Evolutionary conservation across 2,888 invertebrate genomes (phyloP).

Genomic region (Sminthurinus aureus): DNA sequence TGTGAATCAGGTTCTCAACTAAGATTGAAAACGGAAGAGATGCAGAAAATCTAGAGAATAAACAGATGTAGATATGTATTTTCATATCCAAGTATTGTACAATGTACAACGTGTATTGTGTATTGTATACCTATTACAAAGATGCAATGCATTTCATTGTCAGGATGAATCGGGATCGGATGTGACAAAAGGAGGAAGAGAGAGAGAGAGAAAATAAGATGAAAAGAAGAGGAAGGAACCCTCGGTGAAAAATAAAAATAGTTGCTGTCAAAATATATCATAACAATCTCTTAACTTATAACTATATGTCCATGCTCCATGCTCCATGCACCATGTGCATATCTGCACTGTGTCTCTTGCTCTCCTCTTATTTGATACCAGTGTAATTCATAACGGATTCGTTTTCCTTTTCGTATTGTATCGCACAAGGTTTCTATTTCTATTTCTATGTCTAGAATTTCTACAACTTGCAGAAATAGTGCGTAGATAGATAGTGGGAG

Average conservation of each 20-base stretch:
- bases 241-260: constrained; percentile 32
- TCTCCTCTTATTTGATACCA: not conserved
- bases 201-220: not conserved
- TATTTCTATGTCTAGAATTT: too few relatives aligned
- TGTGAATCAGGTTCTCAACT: too few relatives aligned
- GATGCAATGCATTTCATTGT: too few relatives aligned
- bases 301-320: not conserved
- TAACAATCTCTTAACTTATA: constrained; percentile 31
- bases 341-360: not conserved
- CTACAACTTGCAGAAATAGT: not conserved
- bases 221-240: constrained; percentile 17
- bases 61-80: too few relatives aligned
- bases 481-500: not conserved
- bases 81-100: too few relatives aligned
- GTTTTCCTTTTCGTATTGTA: not conserved
- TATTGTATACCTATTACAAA: too few relatives aligned
- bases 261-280: constrained; percentile 49
- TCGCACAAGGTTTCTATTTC: not conserved
- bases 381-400: not conserved
- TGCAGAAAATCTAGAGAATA: too few relatives aligned
- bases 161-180: not conserved
- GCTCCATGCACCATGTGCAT: not conserved
- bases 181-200: not conserved
- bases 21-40: too few relatives aligned
- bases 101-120: too few relatives aligned